Evolutionary conservation across 2,113 vertebrate species (phyloP).

Genomic region (Thryonomys swinderianus): DNA sequence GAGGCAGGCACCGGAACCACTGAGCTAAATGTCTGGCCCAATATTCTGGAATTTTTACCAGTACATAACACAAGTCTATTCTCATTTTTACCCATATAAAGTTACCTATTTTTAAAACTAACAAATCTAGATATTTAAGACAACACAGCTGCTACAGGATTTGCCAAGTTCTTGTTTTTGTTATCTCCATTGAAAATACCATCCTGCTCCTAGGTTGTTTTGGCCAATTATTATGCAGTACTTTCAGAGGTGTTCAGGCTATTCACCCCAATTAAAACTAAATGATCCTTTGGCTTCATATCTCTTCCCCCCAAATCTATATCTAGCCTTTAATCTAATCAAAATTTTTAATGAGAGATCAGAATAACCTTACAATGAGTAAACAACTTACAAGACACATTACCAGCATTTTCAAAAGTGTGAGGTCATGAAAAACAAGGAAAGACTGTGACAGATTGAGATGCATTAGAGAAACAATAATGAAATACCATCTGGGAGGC

Average conservation of each 20-base stretch:
- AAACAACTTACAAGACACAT: not conserved
- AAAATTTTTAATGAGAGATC: constrained; percentile 31
- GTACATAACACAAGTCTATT: too few relatives aligned
- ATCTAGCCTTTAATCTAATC: not conserved
- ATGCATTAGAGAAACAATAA: not conserved
- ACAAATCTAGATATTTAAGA: not conserved
- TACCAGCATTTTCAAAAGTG: not conserved
- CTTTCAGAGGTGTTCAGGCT: not conserved
- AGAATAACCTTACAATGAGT: not conserved
- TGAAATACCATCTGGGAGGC: not conserved
- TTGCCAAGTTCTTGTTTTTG: not conserved
- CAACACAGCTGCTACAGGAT: not conserved
- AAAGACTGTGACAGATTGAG: not conserved
- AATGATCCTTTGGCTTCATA: not conserved
- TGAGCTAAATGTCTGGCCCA: too few relatives aligned
- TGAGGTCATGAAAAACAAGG: not conserved
- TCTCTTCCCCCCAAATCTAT: not conserved
- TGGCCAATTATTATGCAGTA: not conserved
- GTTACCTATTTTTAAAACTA: not conserved
- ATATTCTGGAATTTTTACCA: too few relatives aligned
- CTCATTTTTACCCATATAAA: too few relatives aligned
- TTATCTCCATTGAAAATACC: not conserved
- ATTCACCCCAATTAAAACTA: not conserved
- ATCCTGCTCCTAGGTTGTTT: not conserved
- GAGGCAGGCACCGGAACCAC: too few relatives aligned